Evolutionary conservation across 2,797 vertebrate genomes (phyloP), one percentile per base, ranked within the genome.

Genomic region (Anisognathus igniventris): DNA sequence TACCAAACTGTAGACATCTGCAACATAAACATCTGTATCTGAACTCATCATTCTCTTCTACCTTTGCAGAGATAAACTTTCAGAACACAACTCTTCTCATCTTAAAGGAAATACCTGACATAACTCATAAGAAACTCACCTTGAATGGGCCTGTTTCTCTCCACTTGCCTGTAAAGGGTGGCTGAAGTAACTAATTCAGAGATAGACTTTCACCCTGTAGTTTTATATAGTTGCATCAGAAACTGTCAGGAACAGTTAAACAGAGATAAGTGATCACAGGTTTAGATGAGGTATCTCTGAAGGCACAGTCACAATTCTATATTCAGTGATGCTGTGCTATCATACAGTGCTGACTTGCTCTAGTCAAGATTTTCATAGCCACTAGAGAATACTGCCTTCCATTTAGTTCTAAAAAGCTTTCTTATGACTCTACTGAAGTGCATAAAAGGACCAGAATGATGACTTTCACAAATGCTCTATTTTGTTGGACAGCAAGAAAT

Each of bases 391-490:
- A 81, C 40, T 44, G 47, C 20, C 76, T 81, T 91, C 84, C 92
- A 92, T 92, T 92, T 86, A 96, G 70, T 76, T 81, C 81, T 94
- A 83, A 88, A 96, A 93, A 89, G 81, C 86, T 86, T 91, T 80
- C 91, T 86, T 90, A 92, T 45, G 92, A 90, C 75, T 93, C 72
- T 89, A 80, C 58, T 84, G 48, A 93, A 96, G 85, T 88, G 44
- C 72, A 57, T 80, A 88, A 93, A 91, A 86, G 58, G 81, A 90
- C 65, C 44, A 80, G 72, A 95, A 89, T 47, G 72, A 92, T 60
- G 85, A 90, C 72, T 94, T 93, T 91, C 86, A 91, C 65, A 93
- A 94, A 91, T 31, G 68, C 17, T 79, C 56, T 74, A 5, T 92
- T 92, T 85, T 71, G 65, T 31, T 75, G 72, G 81, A 45, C 47